A percentile compares a stretch with the other conserved stretches of the same genome.
These are phyloP conservation scores for Xestia xanthographa DNA, from an alignment of 2,888 invertebrate species.

Conservation along the genomic window DNA sequence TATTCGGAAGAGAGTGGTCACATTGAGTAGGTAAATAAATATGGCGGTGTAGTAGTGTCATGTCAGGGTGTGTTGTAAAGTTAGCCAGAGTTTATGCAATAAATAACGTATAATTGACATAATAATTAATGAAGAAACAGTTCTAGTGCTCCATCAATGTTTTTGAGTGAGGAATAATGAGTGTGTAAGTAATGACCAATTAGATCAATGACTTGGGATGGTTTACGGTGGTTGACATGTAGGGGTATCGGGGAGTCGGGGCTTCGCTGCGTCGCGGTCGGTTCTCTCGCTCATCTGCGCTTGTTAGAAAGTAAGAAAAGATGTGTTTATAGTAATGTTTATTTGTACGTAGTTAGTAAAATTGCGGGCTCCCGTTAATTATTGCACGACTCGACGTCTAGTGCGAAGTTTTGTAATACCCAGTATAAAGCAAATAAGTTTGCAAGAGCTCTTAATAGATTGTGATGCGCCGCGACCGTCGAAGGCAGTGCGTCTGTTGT, in stretches of 20 bases:
- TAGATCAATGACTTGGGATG: constrained; percentile 85
- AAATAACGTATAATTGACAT: constrained; percentile 39
- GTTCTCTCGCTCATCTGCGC: constrained; percentile 78
- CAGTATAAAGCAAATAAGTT: constrained; percentile 74
- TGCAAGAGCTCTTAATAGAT: constrained; percentile 78
- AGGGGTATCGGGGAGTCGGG: constrained; percentile 78
- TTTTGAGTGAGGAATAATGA: constrained; percentile 57
- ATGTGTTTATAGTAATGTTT: constrained; percentile 76
- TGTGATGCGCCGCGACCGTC: constrained; percentile 77
- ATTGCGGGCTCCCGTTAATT: constrained; percentile 66
- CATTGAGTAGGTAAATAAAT: constrained; percentile 86
- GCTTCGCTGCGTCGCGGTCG: constrained; percentile 78
- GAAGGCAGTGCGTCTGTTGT: constrained; percentile 82
- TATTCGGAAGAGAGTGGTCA: constrained; percentile 59
- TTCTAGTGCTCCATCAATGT: constrained; percentile 44
- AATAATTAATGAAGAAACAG: constrained; percentile 23
- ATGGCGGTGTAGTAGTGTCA: constrained; percentile 78
- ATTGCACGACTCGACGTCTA: constrained; percentile 62
- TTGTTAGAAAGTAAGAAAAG: constrained; percentile 81
- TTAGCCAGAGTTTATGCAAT: constrained; percentile 25
- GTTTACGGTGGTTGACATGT: constrained; percentile 81
- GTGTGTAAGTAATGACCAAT: constrained; percentile 74
- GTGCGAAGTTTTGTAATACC: constrained; percentile 59
- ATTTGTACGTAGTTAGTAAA: constrained; percentile 69
- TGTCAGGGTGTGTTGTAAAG: constrained; percentile 72